Percentiles rank a stretch among this genome's conserved stretches.
Conservation (phyloP, 2,113 vertebrate genomes). For the Ursus arctos region DNA sequence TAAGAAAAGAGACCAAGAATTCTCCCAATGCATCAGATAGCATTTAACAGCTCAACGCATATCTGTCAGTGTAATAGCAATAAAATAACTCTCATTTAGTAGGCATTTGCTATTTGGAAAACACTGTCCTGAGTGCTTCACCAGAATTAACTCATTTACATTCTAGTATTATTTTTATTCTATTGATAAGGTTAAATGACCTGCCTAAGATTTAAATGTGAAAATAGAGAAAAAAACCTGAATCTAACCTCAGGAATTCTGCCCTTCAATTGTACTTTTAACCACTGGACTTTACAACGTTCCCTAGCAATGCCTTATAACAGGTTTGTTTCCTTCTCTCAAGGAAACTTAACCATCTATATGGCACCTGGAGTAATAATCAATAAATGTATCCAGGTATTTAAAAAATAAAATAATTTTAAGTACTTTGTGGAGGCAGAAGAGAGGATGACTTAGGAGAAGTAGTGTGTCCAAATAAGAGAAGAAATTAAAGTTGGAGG, state of each 20-base stretch:
- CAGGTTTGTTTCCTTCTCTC: not conserved
- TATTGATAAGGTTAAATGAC: not conserved
- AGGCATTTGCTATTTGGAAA: not conserved
- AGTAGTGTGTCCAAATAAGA: not conserved
- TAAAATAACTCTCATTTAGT: not conserved
- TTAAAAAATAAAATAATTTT: not conserved
- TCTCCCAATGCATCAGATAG: not conserved
- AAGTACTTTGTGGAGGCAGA: not conserved
- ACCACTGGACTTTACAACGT: fast-evolving
- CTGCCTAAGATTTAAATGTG: not conserved
- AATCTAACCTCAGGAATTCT: not conserved
- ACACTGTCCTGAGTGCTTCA: not conserved
- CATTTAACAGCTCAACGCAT: not conserved
- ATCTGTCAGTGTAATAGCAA: not conserved
- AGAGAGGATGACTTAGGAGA: not conserved
- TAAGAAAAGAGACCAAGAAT: not conserved
- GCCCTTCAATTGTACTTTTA: not conserved
- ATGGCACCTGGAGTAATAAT: not conserved
- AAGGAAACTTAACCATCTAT: not conserved
- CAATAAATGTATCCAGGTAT: not conserved
- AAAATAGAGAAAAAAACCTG: not conserved
- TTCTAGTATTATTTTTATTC: not conserved
- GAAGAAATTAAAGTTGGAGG: not conserved
- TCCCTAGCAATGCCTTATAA: not conserved
- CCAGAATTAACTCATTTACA: not conserved